Evolutionary conservation across 2,113 vertebrate genomes (phyloP), one percentile per base, ranked within the genome.

Genomic region (Thinocorus orbignyianus): DNA sequence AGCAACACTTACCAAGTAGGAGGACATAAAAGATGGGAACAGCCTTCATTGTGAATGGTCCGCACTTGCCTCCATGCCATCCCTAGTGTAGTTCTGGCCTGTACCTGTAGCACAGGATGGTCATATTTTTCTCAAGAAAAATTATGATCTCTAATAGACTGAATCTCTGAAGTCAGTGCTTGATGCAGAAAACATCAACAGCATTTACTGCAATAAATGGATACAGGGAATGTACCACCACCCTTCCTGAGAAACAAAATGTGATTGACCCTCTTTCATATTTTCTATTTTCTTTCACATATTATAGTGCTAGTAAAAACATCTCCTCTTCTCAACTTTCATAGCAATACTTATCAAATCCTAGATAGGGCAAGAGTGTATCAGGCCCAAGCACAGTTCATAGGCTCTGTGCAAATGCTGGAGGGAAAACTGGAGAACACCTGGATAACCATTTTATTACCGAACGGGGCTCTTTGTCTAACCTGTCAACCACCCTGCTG

Each of bases 401-500:
- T 81, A 33, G 58, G 86, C 73, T 89, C 81, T 65, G 87, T 95
- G 73, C 81, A 97, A 98, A 91, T 79, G 97, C 98, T 97, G 70
- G 90, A 90, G 97, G 97, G 96, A 81, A 96, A 97, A 97, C 70
- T 66, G 86, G 17, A 71, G 91, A 97, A 95, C 96, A 97, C 94
- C 94, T 92, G 91, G 86, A n/a, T 87, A 76, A 80, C 86, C 91
- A 55, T 92, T 96, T 96, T 97, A 97, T 97, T 96, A 70, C 87
- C 88, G 95, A 96, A 92, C 93, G 93, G 81, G 79, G 70, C 39
- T 94, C 95, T 98, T 97, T 97, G 98, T 98, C 94, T 95, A 72
- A 83, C 44, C 90, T 96, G 97, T 98, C 98, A 98, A 72, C 92
- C 86, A 84, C 87, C 80, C 95, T 81, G 82, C 69, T 93, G 64